Evolutionary conservation across 2,797 vertebrate genomes (phyloP), one percentile per base, ranked within the genome.

Genomic region (Sebastes cheni): DNA sequence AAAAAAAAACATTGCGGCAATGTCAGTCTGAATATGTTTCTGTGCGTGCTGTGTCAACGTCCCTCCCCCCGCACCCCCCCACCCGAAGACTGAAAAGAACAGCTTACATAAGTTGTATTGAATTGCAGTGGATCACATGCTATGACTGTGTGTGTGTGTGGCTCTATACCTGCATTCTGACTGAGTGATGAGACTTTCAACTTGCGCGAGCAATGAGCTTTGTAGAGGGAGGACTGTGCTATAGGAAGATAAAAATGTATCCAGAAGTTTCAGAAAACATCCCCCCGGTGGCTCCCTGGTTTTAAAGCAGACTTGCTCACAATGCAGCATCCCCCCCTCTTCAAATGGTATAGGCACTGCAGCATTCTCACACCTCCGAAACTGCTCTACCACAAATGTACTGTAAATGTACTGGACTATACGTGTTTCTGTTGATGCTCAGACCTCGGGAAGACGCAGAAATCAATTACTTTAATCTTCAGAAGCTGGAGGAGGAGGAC

Each of bases 291-390:
- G 77, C 91, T 89, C 79, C 32, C 54, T 55, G 77, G 78, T 36
- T 88, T 82, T 79, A 77, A 88, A 87, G 88, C 83, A 64, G 80
- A 80, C 60, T 75, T 79, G 67, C 84, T 86, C 82, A 88, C 83
- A 88, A 91, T 91, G 89, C 89, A 88, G 88, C 84, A 93, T 78
- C 79, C 68, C 79, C 67, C 79, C 80, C 77, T 79, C 72, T 82
- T 85, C 76, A 62, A 79, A 78, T 18, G 54, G 75, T 36, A n/a
- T 52, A 67, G 46, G 77, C 90, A 92, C 89, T 92, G 91, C 92
- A 92, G 83, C 80, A 91, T 80, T 88, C 85, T 80, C 72, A 79
- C 82, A 67, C 74, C 74, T 87, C 82, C 29, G 20, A 71, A 71
- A 32, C 67, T 66, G 82, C 80, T 79, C 72, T 23, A 27, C 52